A percentile compares a stretch with the other conserved stretches of the same genome.
Evolutionary conservation across 1,140 invertebrate genomes (phyloP).

Genomic region (Drosophila miranda): DNA sequence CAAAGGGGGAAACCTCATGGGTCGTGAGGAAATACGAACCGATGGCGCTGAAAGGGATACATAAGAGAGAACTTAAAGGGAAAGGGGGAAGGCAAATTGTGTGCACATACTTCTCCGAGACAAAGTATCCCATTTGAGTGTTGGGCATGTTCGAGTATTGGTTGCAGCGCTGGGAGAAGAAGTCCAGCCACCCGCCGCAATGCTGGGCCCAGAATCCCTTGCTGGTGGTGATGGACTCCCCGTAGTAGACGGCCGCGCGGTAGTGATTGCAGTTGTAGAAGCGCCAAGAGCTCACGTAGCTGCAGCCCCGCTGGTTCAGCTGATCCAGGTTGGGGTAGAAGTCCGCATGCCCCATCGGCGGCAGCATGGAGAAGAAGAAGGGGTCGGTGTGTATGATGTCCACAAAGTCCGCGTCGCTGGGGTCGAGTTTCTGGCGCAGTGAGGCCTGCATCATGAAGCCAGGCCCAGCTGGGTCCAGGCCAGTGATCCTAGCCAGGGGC

Average conservation of each 20-base stretch:
- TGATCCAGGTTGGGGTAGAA: constrained; percentile 92
- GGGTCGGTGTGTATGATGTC: constrained; percentile 90
- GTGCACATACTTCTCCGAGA: constrained; percentile 44
- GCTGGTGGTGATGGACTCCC: constrained; percentile 83
- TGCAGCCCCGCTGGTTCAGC: constrained; percentile 89
- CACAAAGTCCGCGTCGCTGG: constrained; percentile 88
- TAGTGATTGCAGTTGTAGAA: constrained; percentile 83
- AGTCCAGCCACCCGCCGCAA: constrained; percentile 67
- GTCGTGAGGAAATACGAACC: constrained; percentile 73
- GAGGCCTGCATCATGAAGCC: constrained; percentile 54
- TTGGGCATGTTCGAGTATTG: constrained; percentile 55
- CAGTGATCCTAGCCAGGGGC: constrained; percentile 68
- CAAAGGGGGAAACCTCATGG: constrained; percentile 56
- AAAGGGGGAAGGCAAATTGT: no score
- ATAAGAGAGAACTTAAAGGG: background rate
- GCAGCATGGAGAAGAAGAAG: constrained; percentile 85
- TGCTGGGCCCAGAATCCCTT: constrained; percentile 71
- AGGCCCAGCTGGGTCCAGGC: constrained; percentile 77
- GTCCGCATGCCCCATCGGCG: constrained; percentile 88
- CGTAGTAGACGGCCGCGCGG: constrained; percentile 84
- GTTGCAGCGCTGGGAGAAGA: constrained; percentile 57
- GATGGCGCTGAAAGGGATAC: constrained; percentile 39
- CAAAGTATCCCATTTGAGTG: constrained; percentile 70
- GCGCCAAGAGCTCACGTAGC: constrained; percentile 60
- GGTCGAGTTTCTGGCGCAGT: constrained; percentile 52